These are phyloP conservation scores for Netelia inedita DNA, from an alignment of 2,888 invertebrate genomes.

Conservation along the genomic window DNA sequence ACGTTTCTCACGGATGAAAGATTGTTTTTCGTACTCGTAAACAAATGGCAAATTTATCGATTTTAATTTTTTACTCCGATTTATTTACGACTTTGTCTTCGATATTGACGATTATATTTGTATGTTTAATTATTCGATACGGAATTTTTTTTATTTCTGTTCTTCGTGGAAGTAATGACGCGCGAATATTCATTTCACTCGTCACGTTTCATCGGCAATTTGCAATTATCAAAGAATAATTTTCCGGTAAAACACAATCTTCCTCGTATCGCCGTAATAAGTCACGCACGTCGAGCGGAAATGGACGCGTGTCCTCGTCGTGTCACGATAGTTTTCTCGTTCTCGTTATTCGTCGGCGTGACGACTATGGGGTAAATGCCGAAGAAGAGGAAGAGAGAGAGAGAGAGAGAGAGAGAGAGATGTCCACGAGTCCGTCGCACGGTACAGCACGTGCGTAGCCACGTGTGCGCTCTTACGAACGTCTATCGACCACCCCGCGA, in stretches of 20 bases:
- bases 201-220: background rate
- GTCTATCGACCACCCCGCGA: constrained; percentile 38
- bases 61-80: background rate
- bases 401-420: constrained; percentile 10
- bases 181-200: background rate
- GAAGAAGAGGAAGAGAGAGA: background rate
- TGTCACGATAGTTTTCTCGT: constrained; percentile 39
- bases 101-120: background rate
- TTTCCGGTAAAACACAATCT: constrained; percentile 39
- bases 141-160: background rate
- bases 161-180: background rate
- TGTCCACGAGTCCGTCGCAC: constrained; percentile 1
- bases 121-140: background rate
- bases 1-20: constrained; percentile 36
- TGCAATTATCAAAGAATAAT: background rate
- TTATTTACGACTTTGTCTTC: background rate
- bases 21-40: background rate
- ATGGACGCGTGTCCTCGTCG: constrained; percentile 50
- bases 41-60: background rate
- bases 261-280: constrained; percentile 19
- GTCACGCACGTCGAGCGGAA: constrained; percentile 58
- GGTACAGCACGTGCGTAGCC: constrained; percentile 57
- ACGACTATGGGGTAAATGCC: constrained; percentile 10
- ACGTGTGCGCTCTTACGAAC: constrained; percentile 45
- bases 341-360: constrained; percentile 46